Base-by-base conservation (phyloP, 2,113 vertebrate genomes). In the Equus przewalskii region DNA sequence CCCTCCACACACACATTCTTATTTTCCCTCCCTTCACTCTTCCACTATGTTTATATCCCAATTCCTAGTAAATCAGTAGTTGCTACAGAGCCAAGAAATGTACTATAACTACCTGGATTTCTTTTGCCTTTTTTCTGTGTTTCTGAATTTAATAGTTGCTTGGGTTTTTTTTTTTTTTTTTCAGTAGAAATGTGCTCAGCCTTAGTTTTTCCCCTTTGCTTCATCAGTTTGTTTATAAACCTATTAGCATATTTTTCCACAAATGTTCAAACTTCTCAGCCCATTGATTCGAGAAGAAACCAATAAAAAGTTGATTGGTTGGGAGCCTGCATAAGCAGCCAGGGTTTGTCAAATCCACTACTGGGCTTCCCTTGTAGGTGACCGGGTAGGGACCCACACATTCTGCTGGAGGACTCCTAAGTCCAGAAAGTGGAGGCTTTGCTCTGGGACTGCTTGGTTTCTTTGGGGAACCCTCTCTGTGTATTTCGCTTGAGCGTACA, bases 111-210 rank as follows among this genome's bases (percentile, higher is more conserved):
- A 93, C 24, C 51, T 92, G 73, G 21, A 60, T 81, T 67, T 41
- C 21, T 83, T 56, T 70, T 33, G 7, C 9, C 26, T 56, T 89
- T n/a, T 88, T 79, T n/a, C 36, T 72, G 5, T 91, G 30, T 94
- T 72, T 51, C 60, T 95, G 73, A 58, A 51, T 84, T 94, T 96
- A 89, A 80, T 86, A 97, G 70, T 91, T 91, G 44, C 64, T 73
- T 96, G 13, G 12, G 36, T 36, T 36, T 36, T 36, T 36, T 24
- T 14, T 69, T 67, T 85, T 88, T 73, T 85, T 54, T 36, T 41
- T 54, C 28, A 69, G 46, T 81, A 81, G 82, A 49, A 80, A 67
- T 2, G 8, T 67, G 58, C 21, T 36, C 62, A 70, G 51, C 30
- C 70, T 96, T 88, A 84, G 10, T 87, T 96, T 91, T 89, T 82